phyloP scores from a whole-genome alignment of 2,797 vertebrate genomes.

The Poecilia gillii region DNA sequence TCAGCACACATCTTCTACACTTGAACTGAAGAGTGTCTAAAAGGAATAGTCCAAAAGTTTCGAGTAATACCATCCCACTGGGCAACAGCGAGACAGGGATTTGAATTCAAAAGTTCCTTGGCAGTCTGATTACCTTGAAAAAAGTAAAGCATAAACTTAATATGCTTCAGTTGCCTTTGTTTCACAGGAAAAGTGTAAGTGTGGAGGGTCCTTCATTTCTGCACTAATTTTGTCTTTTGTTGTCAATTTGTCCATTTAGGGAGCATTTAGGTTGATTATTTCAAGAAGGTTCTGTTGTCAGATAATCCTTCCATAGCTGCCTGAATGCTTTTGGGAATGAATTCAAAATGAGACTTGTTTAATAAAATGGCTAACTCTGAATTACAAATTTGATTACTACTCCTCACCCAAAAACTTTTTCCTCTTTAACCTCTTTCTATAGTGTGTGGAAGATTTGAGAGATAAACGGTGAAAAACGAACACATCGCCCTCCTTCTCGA shows the following conservation, averaged over 20 bases:
- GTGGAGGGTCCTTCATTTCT: neutral
- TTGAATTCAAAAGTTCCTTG: neutral
- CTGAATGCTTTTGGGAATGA: neutral
- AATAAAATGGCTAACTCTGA: neutral
- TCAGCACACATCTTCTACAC: neutral
- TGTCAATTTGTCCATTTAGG: neutral
- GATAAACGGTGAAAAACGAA: conserved; percentile 27
- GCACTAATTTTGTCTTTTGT: neutral
- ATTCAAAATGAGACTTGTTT: neutral
- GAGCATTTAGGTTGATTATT: neutral
- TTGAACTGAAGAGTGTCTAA: neutral
- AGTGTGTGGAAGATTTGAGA: neutral
- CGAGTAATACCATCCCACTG: neutral
- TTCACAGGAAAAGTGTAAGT: neutral
- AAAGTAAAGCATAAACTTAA: neutral
- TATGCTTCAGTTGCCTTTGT: neutral
- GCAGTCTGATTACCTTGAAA: neutral
- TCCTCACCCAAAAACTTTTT: neutral
- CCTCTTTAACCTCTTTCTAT: neutral
- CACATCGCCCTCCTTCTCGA: conserved; percentile 18
- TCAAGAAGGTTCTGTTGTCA: conserved; percentile 1
- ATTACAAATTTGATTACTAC: neutral
- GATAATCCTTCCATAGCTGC: neutral
- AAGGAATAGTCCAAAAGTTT: neutral
- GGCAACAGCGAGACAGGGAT: neutral